Conservation (phyloP, 2,888 invertebrate species). For the Morinoia aosen region DNA sequence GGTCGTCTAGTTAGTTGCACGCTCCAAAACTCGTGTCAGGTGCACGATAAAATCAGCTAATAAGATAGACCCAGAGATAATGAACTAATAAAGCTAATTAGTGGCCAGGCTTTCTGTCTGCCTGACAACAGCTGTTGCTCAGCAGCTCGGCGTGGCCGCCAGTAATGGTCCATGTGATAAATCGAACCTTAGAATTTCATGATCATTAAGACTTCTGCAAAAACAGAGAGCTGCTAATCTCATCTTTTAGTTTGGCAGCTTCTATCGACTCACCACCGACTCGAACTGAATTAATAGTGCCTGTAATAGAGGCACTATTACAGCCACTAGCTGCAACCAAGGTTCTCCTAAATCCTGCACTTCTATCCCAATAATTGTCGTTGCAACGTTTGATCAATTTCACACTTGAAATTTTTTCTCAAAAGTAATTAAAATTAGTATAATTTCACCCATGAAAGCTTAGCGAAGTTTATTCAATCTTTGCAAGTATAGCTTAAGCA, state of each 20-base stretch:
- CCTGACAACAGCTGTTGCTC: conserved; percentile 29
- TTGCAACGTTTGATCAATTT: background rate
- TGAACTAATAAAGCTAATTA: conserved; percentile 51
- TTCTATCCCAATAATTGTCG: background rate
- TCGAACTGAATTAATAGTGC: background rate
- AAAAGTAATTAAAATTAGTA: background rate
- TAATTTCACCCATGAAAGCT: background rate
- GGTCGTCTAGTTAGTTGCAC: background rate
- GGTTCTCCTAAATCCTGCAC: background rate
- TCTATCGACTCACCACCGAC: background rate
- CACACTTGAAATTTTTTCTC: background rate
- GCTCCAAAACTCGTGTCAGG: background rate
- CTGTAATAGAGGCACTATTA: background rate
- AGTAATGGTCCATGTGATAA: background rate
- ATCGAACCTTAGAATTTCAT: conserved; percentile 10
- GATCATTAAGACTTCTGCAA: background rate
- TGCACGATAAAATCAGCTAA: conserved; percentile 8
- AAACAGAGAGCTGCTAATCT: background rate
- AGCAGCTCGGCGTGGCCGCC: background rate
- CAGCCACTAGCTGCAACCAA: background rate
- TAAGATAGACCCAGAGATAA: conserved; percentile 8
- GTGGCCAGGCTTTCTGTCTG: background rate
- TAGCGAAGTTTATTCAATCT: background rate
- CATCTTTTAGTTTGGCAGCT: conserved; percentile 17
- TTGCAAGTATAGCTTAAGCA: background rate